Evolutionary conservation across 2,113 vertebrate genomes (phyloP).

Genomic region (Plecotus auritus): DNA sequence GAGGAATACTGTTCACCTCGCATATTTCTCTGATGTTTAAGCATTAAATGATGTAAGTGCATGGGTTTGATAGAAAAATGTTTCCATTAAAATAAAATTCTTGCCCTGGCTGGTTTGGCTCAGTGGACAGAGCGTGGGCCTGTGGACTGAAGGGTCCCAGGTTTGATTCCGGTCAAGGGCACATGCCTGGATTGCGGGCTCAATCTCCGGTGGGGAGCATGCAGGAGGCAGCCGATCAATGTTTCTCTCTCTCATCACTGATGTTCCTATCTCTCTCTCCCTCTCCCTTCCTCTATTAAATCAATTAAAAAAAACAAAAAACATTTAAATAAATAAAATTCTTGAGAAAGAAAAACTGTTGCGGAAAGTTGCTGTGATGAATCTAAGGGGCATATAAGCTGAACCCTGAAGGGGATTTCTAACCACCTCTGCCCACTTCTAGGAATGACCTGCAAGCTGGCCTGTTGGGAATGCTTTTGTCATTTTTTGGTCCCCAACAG

Average conservation of each 20-base stretch:
- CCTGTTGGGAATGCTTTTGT: not conserved
- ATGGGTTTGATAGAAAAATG: not conserved
- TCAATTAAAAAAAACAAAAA: too few species aligned
- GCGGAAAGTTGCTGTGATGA: not conserved
- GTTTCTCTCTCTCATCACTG: too few species aligned
- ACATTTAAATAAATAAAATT: not conserved
- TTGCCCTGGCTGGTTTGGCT: not conserved
- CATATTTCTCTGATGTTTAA: not conserved
- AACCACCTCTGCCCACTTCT: not conserved
- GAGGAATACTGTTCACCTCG: not conserved
- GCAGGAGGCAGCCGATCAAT: too few species aligned
- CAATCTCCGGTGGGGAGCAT: too few species aligned
- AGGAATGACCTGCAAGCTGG: not conserved
- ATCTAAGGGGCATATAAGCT: not conserved
- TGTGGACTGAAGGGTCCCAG: too few species aligned
- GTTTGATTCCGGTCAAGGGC: too few species aligned
- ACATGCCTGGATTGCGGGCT: too few species aligned
- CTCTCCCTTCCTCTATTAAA: too few species aligned
- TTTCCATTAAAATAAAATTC: not conserved
- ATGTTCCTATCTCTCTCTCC: not conserved
- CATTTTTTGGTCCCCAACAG: not conserved
- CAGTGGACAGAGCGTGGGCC: too few species aligned
- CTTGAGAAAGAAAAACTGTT: not conserved
- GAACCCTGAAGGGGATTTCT: not conserved
- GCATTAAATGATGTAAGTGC: not conserved